A percentile compares a stretch with the other conserved stretches of the same genome.
phyloP scores from a whole-genome alignment of 2,888 invertebrate genomes.

The Calameuta pallipes region DNA sequence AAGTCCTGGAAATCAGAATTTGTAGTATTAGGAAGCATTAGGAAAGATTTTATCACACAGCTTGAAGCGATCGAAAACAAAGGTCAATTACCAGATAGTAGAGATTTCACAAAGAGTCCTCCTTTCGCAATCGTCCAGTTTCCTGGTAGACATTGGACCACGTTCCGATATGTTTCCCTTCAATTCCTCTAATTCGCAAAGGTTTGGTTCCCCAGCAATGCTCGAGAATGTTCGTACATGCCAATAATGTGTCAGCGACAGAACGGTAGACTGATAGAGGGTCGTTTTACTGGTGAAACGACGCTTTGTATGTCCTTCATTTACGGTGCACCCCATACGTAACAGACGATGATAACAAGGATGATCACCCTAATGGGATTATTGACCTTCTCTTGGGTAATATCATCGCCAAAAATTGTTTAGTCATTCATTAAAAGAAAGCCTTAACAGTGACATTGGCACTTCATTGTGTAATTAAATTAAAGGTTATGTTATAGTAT shows the following conservation, averaged over 20 bases:
- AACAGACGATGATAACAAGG: background rate
- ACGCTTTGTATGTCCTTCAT: background rate
- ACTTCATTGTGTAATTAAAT: background rate
- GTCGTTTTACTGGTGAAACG: background rate
- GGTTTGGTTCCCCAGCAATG: background rate
- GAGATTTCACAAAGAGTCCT: background rate
- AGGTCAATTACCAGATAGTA: background rate
- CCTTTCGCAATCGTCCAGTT: background rate
- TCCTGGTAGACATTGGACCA: background rate
- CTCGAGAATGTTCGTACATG: background rate
- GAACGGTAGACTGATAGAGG: background rate
- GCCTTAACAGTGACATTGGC: too few species aligned
- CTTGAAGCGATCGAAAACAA: background rate
- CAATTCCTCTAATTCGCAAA: background rate
- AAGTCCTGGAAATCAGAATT: background rate
- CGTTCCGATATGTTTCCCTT: background rate
- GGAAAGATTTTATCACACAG: background rate
- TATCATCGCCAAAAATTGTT: too few species aligned
- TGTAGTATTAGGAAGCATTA: background rate
- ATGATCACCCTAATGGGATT: background rate
- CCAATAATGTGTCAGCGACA: background rate
- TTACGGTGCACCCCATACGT: background rate
- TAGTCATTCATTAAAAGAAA: too few species aligned
- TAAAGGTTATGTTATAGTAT: background rate
- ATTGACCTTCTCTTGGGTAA: background rate